A percentile compares a stretch with the other conserved stretches of the same genome.
Conservation (phyloP, 1,140 invertebrate species). For the Himalopsyche phryganea region DNA sequence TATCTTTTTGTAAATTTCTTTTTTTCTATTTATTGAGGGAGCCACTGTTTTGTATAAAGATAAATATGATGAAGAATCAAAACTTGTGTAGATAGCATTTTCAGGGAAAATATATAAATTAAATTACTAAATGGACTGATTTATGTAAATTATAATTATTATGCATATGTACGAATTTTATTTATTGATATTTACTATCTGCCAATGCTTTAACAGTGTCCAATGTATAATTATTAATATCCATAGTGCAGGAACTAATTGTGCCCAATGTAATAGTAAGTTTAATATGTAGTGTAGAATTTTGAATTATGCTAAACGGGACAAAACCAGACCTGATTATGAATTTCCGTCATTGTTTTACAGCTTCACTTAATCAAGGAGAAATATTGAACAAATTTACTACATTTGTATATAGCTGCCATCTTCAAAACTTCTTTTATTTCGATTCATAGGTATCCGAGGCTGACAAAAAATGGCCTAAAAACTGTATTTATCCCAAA, state of each 20-base stretch:
- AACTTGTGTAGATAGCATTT: constrained; percentile 34
- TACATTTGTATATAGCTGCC: too few relatives aligned
- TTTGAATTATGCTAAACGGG: constrained; percentile 8
- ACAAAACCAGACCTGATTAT: constrained; percentile 20
- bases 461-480: too few relatives aligned
- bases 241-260: constrained; percentile 27
- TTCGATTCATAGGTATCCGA: too few relatives aligned
- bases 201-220: constrained; percentile 32
- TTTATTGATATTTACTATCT: constrained; percentile 32
- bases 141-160: constrained; percentile 33
- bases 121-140: constrained; percentile 35
- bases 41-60: constrained; percentile 31
- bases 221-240: constrained; percentile 17
- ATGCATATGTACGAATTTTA: constrained; percentile 27
- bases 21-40: constrained; percentile 19
- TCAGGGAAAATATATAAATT: constrained; percentile 31
- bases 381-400: too few relatives aligned
- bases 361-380: too few relatives aligned
- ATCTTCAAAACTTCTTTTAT: too few relatives aligned
- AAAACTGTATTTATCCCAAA: too few relatives aligned
- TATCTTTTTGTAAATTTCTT: background rate
- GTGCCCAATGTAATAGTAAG: constrained; percentile 29
- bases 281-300: constrained; percentile 26
- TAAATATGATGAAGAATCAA: constrained; percentile 17
- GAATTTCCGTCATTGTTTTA: constrained; percentile 15